Evolutionary conservation across 2,797 vertebrate genomes (phyloP).

Genomic region (Phoxinus dragarum): DNA sequence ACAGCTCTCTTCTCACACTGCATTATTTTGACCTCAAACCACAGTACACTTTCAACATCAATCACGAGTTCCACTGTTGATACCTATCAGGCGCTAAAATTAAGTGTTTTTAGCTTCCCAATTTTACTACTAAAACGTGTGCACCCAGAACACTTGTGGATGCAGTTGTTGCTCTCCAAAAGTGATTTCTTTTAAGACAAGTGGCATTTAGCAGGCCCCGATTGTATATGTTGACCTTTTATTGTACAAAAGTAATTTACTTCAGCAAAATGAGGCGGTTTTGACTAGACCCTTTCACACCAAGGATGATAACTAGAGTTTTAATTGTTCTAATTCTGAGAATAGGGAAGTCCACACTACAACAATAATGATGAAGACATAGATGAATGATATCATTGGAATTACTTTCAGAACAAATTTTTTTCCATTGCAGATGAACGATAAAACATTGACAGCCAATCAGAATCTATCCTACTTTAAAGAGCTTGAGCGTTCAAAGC

Average conservation of each 20-base stretch:
- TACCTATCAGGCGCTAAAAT: neutral
- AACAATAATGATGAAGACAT: neutral
- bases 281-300: neutral
- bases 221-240: neutral
- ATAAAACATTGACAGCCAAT: neutral
- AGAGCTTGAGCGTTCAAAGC: conserved; percentile 5
- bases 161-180: neutral
- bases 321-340: neutral
- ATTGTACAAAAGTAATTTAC: neutral
- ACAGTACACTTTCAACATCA: neutral
- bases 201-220: neutral
- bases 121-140: neutral
- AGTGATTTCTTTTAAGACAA: neutral
- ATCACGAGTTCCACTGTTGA: neutral
- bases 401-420: neutral
- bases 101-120: neutral
- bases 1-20: neutral
- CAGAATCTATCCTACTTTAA: neutral
- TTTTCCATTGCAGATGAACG: neutral
- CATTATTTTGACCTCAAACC: neutral
- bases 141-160: neutral
- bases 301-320: neutral
- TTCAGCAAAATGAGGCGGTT: neutral
- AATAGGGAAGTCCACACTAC: neutral
- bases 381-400: neutral